These are phyloP conservation scores for Himalopsyche anomala DNA, from an alignment of 2,888 invertebrate species.

Conservation along the genomic window DNA sequence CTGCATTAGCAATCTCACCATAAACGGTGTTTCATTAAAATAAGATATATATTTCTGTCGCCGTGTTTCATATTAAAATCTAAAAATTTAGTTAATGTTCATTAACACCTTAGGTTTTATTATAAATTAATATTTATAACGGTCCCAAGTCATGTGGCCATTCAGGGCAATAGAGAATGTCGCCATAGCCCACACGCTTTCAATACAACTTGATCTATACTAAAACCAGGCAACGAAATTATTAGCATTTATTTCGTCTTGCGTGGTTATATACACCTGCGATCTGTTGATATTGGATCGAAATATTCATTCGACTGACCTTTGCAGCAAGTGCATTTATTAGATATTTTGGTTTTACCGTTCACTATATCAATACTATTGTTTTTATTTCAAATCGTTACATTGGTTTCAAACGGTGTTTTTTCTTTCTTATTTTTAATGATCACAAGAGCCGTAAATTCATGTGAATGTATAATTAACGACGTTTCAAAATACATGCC, in stretches of 20 bases:
- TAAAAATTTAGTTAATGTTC: neutral
- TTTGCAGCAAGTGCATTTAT: slow-evolving; percentile 22
- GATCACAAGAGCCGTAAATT: too few species aligned
- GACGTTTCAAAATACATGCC: too few species aligned
- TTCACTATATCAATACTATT: neutral
- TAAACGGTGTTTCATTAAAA: too few species aligned
- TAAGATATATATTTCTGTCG: too few species aligned
- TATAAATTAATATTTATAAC: neutral
- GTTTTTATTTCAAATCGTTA: neutral
- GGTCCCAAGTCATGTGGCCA: neutral
- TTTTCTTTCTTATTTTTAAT: neutral
- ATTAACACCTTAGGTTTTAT: neutral
- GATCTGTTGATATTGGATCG: slow-evolving; percentile 10
- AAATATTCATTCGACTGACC: neutral
- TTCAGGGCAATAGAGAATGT: slow-evolving; percentile 22
- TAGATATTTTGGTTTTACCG: neutral
- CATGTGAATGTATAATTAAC: too few species aligned
- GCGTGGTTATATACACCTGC: slow-evolving; percentile 5
- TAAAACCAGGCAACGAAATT: neutral
- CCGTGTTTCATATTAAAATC: too few species aligned
- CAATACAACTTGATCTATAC: neutral
- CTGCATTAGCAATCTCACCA: too few species aligned
- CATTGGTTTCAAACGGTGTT: neutral
- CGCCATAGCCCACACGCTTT: neutral
- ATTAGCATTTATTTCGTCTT: slow-evolving; percentile 16